Base-by-base conservation (phyloP, 2,888 invertebrate genomes). In the Acronicta alni region DNA sequence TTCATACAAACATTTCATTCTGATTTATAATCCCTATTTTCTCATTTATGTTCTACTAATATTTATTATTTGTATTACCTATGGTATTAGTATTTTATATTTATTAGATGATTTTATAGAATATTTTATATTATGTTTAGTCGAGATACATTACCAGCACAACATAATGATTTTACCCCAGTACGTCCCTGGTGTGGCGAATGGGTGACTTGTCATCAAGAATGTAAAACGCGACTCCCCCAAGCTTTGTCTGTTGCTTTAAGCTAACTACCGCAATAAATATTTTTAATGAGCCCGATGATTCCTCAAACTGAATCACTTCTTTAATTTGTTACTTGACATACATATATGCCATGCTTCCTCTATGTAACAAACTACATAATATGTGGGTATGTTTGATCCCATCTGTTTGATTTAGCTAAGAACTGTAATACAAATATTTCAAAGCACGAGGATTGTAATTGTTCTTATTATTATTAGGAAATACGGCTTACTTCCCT, bases 121-220 rank as follows among this genome's bases (percentile, higher is more conserved):
- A n/a, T n/a, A n/a, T n/a, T n/a, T n/a, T n/a, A n/a, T n/a, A n/a
- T n/a, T n/a, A n/a, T n/a, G n/a, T n/a, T n/a, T n/a, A n/a, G n/a
- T n/a, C n/a, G n/a, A n/a, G 10, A 30, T 30, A 2, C 4, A 12
- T 12, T 30, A 30, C 30, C 3, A 30, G 10, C 10, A 32, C n/a
- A 35, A 35, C 0, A 5, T 3, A 35, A 16, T 44, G 3, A 23
- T 7, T 3, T 0, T 15, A 63, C 35, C 38, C 3, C 9, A 89
- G 56, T 89, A 47, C 88, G 76, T 42, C 62, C 80, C 93, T 89
- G 90, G 57, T 56, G 55, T 84, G 85, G 86, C 85, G 87, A 89
- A 90, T 88, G 90, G 89, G 82, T 84, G 79, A 89, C 84, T 88
- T 94, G 94, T 94, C 94, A 94, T 91, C 94, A 84, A 86, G 92